These are phyloP conservation scores for Macrostomum cliftonense DNA, from an alignment of 2,888 invertebrate genomes.

Conservation along the genomic window DNA sequence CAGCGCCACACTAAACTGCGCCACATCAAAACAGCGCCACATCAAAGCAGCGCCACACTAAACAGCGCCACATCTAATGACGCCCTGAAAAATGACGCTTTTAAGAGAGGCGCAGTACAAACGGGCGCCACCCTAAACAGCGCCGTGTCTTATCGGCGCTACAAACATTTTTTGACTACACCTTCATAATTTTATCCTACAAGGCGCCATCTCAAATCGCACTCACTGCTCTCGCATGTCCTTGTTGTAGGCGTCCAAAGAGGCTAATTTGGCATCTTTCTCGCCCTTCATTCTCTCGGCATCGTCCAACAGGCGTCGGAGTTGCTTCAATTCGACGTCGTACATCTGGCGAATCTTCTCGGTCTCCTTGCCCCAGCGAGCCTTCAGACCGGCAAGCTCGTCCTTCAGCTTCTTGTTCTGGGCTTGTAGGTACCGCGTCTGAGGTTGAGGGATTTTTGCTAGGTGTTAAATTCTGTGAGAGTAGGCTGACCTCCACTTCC, in stretches of 20 bases:
- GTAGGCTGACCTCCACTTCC: too few relatives aligned
- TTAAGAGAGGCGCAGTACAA: too few relatives aligned
- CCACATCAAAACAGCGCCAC: too few relatives aligned
- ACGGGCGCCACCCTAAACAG: too few relatives aligned
- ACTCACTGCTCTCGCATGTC: slow-evolving; percentile 23
- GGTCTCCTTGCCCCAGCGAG: slow-evolving; percentile 31
- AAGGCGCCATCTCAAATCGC: neutral
- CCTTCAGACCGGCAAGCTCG: slow-evolving; percentile 30
- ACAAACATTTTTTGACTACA: too few relatives aligned
- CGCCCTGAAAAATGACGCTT: too few relatives aligned
- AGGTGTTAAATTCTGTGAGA: too few relatives aligned
- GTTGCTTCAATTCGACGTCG: slow-evolving; percentile 39
- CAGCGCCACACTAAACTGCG: too few relatives aligned
- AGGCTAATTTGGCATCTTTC: slow-evolving; percentile 37
- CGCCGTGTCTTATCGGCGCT: too few relatives aligned
- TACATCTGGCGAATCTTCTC: slow-evolving; percentile 37
- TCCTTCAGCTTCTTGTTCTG: slow-evolving; percentile 34
- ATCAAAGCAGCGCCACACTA: too few relatives aligned
- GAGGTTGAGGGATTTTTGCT: neutral
- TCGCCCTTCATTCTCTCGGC: slow-evolving; percentile 39
- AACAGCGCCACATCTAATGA: too few relatives aligned
- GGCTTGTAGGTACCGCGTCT: slow-evolving; percentile 34
- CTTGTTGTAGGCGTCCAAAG: slow-evolving; percentile 37
- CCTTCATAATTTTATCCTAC: too few relatives aligned
- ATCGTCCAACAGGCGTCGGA: slow-evolving; percentile 39